Evolutionary conservation across 2,797 vertebrate species (phyloP).

Genomic region (Microctenopoma steveboyesi): DNA sequence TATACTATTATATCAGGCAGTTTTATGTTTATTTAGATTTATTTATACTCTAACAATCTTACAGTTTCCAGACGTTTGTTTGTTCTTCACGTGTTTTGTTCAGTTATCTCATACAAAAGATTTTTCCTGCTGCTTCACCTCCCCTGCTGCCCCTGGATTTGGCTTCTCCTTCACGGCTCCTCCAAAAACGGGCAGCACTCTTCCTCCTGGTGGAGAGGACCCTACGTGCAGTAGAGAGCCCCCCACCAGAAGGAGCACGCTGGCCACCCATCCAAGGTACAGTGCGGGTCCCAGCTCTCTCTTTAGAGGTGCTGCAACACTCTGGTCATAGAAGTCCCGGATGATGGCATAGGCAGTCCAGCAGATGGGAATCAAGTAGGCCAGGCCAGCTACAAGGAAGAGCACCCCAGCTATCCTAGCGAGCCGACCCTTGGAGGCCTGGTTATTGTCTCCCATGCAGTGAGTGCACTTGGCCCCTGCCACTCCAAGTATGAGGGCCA

Average conservation of each 20-base stretch:
- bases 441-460: constrained; percentile 73
- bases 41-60: not conserved
- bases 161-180: constrained; percentile 61
- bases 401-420: constrained; percentile 62
- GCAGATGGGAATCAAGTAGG: constrained; percentile 76
- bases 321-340: constrained; percentile 80
- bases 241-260: constrained; percentile 76
- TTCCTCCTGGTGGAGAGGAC: constrained; percentile 61
- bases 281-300: constrained; percentile 81
- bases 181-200: constrained; percentile 45
- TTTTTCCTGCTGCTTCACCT: constrained; percentile 76
- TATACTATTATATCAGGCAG: no score
- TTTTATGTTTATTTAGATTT: no score
- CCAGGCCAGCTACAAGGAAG: constrained; percentile 71
- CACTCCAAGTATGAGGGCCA: constrained; percentile 76
- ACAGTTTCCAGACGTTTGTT: constrained; percentile 1
- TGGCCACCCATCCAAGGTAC: constrained; percentile 81
- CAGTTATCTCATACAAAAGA: constrained; percentile 75
- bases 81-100: not conserved
- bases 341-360: constrained; percentile 76
- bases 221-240: constrained; percentile 76
- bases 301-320: constrained; percentile 76
- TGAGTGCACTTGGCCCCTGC: constrained; percentile 81
- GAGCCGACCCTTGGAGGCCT: constrained; percentile 71
- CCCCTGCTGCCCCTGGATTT: constrained; percentile 32